These are phyloP conservation scores for Zosterops borbonicus DNA, from an alignment of 2,113 vertebrate species.

Conservation along the genomic window DNA sequence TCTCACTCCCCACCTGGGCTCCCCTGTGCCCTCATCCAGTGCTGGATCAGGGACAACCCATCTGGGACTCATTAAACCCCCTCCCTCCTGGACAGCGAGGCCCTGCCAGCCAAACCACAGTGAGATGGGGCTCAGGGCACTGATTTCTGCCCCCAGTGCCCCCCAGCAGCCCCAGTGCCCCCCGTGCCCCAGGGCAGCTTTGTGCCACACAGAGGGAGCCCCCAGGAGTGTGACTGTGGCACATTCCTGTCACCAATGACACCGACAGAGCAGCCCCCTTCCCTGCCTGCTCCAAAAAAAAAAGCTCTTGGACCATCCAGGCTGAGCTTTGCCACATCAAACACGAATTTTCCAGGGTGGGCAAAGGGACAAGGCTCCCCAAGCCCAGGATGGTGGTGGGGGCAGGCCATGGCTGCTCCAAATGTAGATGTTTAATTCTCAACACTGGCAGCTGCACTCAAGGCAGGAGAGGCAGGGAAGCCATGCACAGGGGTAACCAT, in stretches of 20 bases:
- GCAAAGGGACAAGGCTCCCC: not conserved
- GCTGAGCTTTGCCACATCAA: not conserved
- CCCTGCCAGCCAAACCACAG: not conserved
- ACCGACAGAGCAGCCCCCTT: not conserved
- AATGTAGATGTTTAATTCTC: conserved; percentile 42
- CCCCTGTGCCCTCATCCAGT: accelerated
- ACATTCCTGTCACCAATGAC: accelerated
- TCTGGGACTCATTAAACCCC: not conserved
- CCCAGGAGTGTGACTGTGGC: accelerated
- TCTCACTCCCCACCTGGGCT: not conserved
- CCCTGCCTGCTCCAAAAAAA: not conserved
- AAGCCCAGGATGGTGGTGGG: not conserved
- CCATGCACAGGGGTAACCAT: conserved; percentile 72
- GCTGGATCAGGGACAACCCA: accelerated
- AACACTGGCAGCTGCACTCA: conserved; percentile 32
- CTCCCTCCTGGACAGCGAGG: accelerated
- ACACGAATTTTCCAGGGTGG: not conserved
- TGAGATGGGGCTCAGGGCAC: accelerated
- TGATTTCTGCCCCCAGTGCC: accelerated
- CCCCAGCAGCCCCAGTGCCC: not conserved
- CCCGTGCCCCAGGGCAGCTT: accelerated
- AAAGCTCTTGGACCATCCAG: not conserved
- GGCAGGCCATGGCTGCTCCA: not conserved
- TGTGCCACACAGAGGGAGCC: accelerated
- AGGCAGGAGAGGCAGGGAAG: conserved; percentile 45